A percentile compares a stretch with the other conserved stretches of the same genome.
phyloP scores from a whole-genome alignment of 2,797 vertebrate genomes.

The Anniella stebbinsi region DNA sequence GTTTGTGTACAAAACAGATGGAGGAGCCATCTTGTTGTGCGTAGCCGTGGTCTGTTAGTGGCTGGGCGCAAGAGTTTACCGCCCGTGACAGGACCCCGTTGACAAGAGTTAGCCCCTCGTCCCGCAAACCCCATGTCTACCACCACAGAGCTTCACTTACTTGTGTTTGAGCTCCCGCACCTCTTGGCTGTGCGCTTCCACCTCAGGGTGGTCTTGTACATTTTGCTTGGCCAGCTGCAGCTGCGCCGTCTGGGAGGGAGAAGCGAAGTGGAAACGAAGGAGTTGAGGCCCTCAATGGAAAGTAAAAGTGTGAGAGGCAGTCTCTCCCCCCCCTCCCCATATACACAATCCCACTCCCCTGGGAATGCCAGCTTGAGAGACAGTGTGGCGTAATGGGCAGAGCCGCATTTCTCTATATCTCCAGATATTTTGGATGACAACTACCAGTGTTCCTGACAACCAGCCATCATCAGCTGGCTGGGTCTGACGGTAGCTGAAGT shows the following conservation, averaged over 20 bases:
- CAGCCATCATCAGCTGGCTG: neutral
- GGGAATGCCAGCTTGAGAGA: neutral
- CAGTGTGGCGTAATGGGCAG: neutral
- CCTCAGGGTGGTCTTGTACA: constrained; percentile 86
- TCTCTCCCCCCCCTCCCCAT: no score
- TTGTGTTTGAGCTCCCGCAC: constrained; percentile 87
- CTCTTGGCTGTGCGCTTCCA: constrained; percentile 82
- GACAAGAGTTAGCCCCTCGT: no score
- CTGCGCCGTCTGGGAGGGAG: constrained; percentile 84
- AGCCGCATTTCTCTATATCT: neutral
- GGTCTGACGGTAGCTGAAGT: neutral
- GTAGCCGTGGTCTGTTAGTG: no score
- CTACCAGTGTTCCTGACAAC: no score
- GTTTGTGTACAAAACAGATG: no score
- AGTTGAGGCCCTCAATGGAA: neutral
- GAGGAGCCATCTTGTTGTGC: no score
- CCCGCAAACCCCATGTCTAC: no score
- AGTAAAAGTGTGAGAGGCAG: no score
- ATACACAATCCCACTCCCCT: neutral
- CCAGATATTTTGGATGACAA: neutral
- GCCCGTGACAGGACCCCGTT: no score
- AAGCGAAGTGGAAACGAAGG: neutral
- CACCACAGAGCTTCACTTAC: constrained; percentile 75
- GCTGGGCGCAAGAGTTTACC: no score
- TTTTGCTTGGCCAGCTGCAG: constrained; percentile 90